phyloP scores from a whole-genome alignment of 2,888 invertebrate genomes.

The Tetragonisca angustula region DNA sequence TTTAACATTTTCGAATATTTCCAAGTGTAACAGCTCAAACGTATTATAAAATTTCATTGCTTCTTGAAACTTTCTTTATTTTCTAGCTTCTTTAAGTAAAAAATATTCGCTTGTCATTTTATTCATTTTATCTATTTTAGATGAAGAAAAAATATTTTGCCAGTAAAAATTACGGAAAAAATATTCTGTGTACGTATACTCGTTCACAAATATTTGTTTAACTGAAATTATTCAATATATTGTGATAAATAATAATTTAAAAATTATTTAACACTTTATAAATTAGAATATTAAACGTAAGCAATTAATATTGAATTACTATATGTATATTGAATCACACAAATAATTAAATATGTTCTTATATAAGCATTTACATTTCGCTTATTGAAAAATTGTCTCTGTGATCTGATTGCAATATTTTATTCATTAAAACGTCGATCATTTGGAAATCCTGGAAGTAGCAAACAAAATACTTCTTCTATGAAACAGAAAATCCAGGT shows the following conservation, averaged over 20 bases:
- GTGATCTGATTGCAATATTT: neutral
- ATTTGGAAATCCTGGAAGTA: constrained; percentile 5
- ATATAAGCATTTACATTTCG: neutral
- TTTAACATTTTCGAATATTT: neutral
- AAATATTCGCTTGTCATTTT: neutral
- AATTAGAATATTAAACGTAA: too few species aligned
- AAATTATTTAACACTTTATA: too few species aligned
- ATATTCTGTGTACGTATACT: too few species aligned
- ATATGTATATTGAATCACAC: neutral
- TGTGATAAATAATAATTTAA: too few species aligned
- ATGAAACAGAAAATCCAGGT: constrained; percentile 43
- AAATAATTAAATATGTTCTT: neutral
- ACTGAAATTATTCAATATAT: too few species aligned
- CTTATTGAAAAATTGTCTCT: neutral
- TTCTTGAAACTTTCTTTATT: neutral
- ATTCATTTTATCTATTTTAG: neutral
- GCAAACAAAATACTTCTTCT: constrained; percentile 4
- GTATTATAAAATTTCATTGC: neutral
- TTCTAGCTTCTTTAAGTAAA: neutral
- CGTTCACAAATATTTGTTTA: too few species aligned
- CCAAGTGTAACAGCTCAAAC: neutral
- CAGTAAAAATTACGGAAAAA: neutral
- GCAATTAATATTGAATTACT: too few species aligned
- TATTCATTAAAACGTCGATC: neutral
- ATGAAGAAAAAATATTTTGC: neutral